Evolutionary conservation across 2,888 invertebrate species (phyloP), one percentile per base, ranked within the genome.

Genomic region (Coenonympha arcania): DNA sequence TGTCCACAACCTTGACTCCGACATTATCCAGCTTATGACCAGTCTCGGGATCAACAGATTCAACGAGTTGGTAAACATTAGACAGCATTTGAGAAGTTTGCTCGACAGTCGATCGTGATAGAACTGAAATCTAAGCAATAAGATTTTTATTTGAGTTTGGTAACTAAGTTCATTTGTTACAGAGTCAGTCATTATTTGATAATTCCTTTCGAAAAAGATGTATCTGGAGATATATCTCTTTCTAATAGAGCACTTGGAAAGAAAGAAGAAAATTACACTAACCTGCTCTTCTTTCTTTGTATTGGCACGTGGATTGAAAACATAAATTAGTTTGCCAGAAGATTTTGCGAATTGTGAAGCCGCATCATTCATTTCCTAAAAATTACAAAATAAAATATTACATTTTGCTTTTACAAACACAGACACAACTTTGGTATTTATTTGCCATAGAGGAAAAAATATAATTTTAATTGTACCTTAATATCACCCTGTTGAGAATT

Each of bases 1-100:
- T 61, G 31, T 62, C 63, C 1, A 62, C 64, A 4, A 63, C 61
- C 2, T 19, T 54, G 0, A 62, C 49, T 3, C 64, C 66, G 26
- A 42, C 44, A 1, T 45, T 24, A 30, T 64, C 61, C 4, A 69
- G 55, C 3, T 48, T 42, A 2, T 40, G 26, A 1, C 58, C 58
- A n/a, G 57, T 54, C 4, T 51, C 51, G 3, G 43, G 55, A 18
- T 48, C 20, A 19, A 55, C 20, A 18, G 48, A 48, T 11, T 60
- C 54, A 0, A 61, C 59, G 13, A 68, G 54, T 11, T 61, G 58
- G 31, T 63, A 58, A 8, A 64, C 64, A 3, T 58, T 48, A 0
- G 56, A 54, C 36, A 68, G 22, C 41, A 69, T 48, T 42, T 56
- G 49, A 0, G 64, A 63, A 0, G 61, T 54, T 18, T 60, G 50